Percentiles rank a stretch among this genome's conserved stretches.
phyloP scores from a whole-genome alignment of 2,797 vertebrate species.

The Leucoraja ocellata region DNA sequence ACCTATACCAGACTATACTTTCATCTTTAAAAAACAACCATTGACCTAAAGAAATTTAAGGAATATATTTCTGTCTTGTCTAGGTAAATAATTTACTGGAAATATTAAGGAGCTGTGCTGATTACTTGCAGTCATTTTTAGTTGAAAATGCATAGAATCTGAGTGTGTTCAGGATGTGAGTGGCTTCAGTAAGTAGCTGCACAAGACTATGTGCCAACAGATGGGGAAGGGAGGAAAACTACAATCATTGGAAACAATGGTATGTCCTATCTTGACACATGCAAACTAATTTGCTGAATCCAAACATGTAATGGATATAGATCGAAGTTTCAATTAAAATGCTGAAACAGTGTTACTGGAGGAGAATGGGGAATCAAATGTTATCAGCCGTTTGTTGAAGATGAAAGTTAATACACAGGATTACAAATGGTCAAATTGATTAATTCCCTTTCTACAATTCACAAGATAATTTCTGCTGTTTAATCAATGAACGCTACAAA shows the following conservation, averaged over 20 bases:
- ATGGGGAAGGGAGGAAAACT: background rate
- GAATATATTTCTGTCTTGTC: background rate
- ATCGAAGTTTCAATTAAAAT: background rate
- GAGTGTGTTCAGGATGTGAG: background rate
- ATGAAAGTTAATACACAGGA: background rate
- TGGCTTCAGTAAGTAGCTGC: background rate
- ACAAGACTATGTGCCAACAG: background rate
- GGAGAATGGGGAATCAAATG: background rate
- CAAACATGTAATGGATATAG: background rate
- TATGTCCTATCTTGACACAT: background rate
- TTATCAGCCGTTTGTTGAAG: background rate
- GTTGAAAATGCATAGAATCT: background rate
- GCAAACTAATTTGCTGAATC: background rate
- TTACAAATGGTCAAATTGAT: background rate
- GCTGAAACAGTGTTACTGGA: background rate
- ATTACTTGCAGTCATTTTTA: background rate
- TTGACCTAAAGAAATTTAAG: background rate
- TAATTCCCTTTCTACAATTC: background rate
- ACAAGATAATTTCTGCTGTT: background rate
- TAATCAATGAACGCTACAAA: background rate
- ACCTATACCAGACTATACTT: background rate
- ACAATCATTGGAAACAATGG: background rate
- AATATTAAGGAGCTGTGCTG: background rate
- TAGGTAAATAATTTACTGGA: background rate
- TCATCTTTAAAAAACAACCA: background rate